phyloP scores from a whole-genome alignment of 2,888 invertebrate genomes.

The Lithophane socia region DNA sequence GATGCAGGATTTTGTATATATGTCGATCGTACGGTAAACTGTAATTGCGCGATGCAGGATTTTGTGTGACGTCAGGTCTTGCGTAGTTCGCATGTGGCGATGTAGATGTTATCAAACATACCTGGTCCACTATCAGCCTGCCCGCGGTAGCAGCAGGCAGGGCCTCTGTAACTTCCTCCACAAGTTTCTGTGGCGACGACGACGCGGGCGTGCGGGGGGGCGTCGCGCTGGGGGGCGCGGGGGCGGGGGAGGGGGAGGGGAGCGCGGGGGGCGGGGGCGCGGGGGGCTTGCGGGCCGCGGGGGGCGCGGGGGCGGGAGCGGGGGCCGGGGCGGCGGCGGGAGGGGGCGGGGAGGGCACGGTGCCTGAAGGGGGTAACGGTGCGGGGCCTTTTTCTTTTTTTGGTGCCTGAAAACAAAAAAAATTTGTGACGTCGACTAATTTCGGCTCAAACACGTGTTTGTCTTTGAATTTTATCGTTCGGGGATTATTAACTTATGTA shows the following conservation, averaged over 20 bases:
- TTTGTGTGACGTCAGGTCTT: too few species aligned
- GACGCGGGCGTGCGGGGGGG: conserved; percentile 65
- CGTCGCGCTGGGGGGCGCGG: conserved; percentile 12
- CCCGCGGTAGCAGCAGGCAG: conserved; percentile 68
- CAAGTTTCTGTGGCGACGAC: conserved; percentile 38
- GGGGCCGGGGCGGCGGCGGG: conserved; percentile 60
- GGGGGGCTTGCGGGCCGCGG: conserved; percentile 46
- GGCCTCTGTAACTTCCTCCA: conserved; percentile 18
- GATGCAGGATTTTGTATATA: too few species aligned
- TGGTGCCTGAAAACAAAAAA: conserved; percentile 87
- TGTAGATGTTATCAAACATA: conserved; percentile 38
- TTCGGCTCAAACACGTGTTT: too few species aligned
- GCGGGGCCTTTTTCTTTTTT: conserved; percentile 96
- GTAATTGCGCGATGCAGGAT: too few species aligned
- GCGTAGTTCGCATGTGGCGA: too few species aligned
- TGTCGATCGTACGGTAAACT: too few species aligned
- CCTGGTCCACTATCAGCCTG: conserved; percentile 81
- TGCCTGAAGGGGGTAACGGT: conserved; percentile 91
- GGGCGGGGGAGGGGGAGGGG: conserved; percentile 91
- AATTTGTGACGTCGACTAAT: neutral
- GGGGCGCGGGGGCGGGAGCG: conserved; percentile 66
- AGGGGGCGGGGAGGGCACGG: conserved; percentile 64
- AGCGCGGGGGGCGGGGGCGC: conserved; percentile 52
- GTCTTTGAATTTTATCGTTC: too few species aligned
- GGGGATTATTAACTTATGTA: too few species aligned